Evolutionary conservation across 2,888 invertebrate species (phyloP).

Genomic region (Drosophila nigricruria): DNA sequence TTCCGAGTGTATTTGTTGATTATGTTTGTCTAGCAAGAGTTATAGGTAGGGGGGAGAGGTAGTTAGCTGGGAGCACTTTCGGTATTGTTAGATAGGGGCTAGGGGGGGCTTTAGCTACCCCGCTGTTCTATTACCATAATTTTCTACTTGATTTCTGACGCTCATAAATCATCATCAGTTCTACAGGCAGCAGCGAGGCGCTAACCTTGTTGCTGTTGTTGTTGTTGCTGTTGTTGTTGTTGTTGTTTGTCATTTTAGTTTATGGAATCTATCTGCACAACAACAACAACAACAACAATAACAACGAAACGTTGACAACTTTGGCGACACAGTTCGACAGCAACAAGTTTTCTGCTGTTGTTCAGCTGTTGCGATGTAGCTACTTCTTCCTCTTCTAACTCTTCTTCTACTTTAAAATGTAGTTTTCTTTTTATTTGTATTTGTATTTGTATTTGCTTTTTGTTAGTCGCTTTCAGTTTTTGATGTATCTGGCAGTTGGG

Average conservation of each 20-base stretch:
- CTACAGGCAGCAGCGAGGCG: slow-evolving; percentile 27
- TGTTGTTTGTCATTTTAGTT: slow-evolving; percentile 61
- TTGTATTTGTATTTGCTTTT: not conserved
- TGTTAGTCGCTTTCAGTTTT: slow-evolving; percentile 29
- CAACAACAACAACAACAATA: slow-evolving; percentile 26
- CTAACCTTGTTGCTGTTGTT: slow-evolving; percentile 18
- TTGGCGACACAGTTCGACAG: slow-evolving; percentile 74
- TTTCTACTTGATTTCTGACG: slow-evolving; percentile 81
- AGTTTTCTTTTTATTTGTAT: slow-evolving; percentile 10
- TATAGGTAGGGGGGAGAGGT: not conserved
- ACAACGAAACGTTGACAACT: slow-evolving; percentile 47
- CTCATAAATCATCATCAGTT: slow-evolving; percentile 81
- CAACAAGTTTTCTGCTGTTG: slow-evolving; percentile 60
- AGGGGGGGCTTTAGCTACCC: slow-evolving; percentile 15
- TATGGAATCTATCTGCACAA: slow-evolving; percentile 71
- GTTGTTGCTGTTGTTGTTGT: slow-evolving; percentile 25
- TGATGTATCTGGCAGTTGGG: slow-evolving; percentile 77
- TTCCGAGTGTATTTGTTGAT: not conserved
- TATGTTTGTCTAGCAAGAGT: not conserved
- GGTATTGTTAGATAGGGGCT: not conserved
- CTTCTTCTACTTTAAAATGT: not conserved
- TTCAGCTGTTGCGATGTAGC: not conserved
- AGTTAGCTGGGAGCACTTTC: not conserved
- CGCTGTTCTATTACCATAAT: slow-evolving; percentile 74
- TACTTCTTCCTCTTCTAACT: not conserved